phyloP scores from a whole-genome alignment of 2,797 vertebrate species.

The Loris lydekkerianus region DNA sequence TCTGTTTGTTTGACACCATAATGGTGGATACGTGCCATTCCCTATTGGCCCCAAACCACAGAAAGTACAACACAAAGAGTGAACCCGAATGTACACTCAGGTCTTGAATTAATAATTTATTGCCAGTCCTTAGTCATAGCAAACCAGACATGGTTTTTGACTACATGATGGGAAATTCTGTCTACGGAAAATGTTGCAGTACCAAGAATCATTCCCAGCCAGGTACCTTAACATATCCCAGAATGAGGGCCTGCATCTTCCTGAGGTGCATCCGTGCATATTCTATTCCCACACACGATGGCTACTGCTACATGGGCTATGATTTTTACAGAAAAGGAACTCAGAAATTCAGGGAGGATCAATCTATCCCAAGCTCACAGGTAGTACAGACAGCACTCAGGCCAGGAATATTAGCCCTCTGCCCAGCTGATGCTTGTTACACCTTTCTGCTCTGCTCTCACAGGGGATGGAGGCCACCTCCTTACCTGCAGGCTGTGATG shows the following conservation, averaged over 20 bases:
- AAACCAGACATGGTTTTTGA: background rate
- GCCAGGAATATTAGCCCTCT: background rate
- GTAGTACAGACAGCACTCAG: background rate
- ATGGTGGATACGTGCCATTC: background rate
- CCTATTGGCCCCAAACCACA: background rate
- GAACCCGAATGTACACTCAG: background rate
- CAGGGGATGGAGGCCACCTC: background rate
- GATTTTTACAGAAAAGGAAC: background rate
- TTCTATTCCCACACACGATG: background rate
- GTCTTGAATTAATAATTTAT: background rate
- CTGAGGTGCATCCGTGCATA: too few relatives aligned
- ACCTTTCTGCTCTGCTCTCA: background rate
- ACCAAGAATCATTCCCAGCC: background rate
- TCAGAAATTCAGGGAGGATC: background rate
- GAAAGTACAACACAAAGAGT: background rate
- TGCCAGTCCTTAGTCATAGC: background rate
- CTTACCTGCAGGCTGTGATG: background rate
- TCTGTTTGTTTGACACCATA: background rate
- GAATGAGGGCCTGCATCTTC: background rate
- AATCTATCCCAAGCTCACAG: background rate
- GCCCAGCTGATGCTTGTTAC: background rate
- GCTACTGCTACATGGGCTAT: background rate
- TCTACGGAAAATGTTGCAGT: background rate
- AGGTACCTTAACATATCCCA: background rate
- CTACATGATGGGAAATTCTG: background rate